Percentiles rank a stretch among this genome's conserved stretches.
Conservation (phyloP, 2,113 vertebrate species). For the Periophthalmodon schlosseri region DNA sequence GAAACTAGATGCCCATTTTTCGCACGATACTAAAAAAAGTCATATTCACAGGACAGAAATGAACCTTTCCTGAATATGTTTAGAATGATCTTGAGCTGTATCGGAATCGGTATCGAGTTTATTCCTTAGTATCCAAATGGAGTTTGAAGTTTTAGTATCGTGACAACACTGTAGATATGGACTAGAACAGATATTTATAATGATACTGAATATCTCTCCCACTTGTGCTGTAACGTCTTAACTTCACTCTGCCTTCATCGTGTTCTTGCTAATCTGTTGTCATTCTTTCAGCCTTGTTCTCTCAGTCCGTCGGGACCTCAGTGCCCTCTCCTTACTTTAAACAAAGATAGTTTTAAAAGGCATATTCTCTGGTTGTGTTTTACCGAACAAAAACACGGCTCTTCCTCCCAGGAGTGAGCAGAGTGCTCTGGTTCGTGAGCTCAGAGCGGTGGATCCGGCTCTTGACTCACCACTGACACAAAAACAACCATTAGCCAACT, state of each 20-base stretch:
- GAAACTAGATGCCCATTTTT: too few species aligned
- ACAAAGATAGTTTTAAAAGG: constrained; percentile 44
- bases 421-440: constrained; percentile 58
- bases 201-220: neutral
- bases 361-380: constrained; percentile 22
- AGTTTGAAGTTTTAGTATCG: too few species aligned
- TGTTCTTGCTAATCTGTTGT: neutral
- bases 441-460: constrained; percentile 51
- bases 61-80: too few species aligned
- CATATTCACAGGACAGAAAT: too few species aligned
- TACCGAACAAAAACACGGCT: constrained; percentile 32
- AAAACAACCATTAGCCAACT: constrained; percentile 55
- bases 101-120: too few species aligned
- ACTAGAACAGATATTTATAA: neutral
- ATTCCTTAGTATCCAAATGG: too few species aligned
- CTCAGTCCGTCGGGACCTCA: constrained; percentile 42
- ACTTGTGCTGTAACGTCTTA: neutral
- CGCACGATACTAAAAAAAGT: too few species aligned
- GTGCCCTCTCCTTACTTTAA: constrained; percentile 12
- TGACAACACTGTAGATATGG: too few species aligned
- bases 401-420: constrained; percentile 56
- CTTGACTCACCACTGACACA: constrained; percentile 32
- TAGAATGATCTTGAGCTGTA: too few species aligned
- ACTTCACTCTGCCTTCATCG: constrained; percentile 20
- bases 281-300: constrained; percentile 35